Evolutionary conservation across 2,888 invertebrate species (phyloP), one percentile per base, ranked within the genome.

Genomic region (Glomeris marginata): DNA sequence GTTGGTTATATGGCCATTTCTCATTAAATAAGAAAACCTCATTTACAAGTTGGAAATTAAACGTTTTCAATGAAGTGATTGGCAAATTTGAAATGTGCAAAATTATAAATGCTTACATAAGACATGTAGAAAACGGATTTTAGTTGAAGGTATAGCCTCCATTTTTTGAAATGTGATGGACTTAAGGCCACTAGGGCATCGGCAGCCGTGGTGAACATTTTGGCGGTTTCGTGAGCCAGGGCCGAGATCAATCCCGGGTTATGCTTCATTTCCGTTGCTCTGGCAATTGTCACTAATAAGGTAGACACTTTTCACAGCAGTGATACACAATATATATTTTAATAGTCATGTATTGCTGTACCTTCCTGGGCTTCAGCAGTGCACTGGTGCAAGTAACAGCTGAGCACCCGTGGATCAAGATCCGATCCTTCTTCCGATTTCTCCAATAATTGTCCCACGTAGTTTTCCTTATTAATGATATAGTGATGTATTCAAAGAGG

Each of bases 351-450:
- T 6, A 28, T 6, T 41, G 15, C 11, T 41, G 47, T 38, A 70
- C 70, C 73, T 71, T 78, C 78, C 62, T 78, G 78, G 10, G 78
- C 78, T 64, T 78, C 78, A 21, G 76, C 78, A 20, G 74, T 75
- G 59, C 74, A 75, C 61, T 78, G 77, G 59, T 72, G 68, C 18
- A 75, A 66, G 61, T 77, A 78, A 15, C 76, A 76, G 53, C 71
- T 72, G 55, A 76, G 61, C 18, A 78, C 69, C 35, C 73, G 63
- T 10, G 70, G 67, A 61, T 77, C 77, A 51, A 75, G 65, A 63
- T 78, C 78, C 36, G 70, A 68, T 8, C 74, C 69, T 58, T 71
- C 69, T 37, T 67, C 67, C 16, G 62, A 59, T 21, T 59, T 58
- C 46, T 66, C 67, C 20, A 63, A 50, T 40, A 72, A 57, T 51